Percentiles rank a stretch among this genome's conserved stretches.
These are phyloP conservation scores for Otus sunia DNA, from an alignment of 2,113 vertebrate species.

Conservation along the genomic window DNA sequence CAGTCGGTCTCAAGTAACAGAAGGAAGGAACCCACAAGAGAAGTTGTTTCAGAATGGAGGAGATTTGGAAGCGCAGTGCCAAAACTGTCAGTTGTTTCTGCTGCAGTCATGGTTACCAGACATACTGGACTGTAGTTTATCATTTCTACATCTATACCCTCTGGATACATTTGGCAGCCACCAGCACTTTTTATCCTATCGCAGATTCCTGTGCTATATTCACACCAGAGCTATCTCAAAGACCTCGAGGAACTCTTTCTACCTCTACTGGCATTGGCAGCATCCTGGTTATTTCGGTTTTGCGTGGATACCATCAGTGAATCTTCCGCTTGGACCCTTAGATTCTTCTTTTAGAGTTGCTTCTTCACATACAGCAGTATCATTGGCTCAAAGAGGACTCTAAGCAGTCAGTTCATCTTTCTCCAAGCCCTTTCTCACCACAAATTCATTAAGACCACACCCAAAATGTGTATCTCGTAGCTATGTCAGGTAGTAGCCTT, in stretches of 20 bases:
- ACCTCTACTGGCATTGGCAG: neutral
- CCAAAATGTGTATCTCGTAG: neutral
- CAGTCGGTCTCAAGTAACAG: neutral
- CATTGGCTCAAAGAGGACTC: neutral
- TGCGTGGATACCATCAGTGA: neutral
- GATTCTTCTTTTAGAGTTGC: neutral
- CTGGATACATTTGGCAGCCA: neutral
- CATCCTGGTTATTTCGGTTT: neutral
- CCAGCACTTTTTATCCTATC: neutral
- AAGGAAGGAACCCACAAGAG: neutral
- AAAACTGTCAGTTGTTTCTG: neutral
- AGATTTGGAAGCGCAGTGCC: neutral
- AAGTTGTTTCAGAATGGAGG: neutral
- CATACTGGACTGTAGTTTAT: neutral
- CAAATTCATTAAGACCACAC: neutral
- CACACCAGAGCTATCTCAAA: neutral
- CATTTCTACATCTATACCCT: neutral
- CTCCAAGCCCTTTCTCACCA: neutral
- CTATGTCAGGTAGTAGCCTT: neutral
- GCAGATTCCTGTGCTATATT: neutral
- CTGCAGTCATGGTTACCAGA: neutral
- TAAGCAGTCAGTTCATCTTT: neutral
- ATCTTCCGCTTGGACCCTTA: neutral
- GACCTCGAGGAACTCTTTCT: neutral
- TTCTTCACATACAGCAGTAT: neutral